Conservation (phyloP, 2,797 vertebrate genomes). For the Podarcis siculus region DNA sequence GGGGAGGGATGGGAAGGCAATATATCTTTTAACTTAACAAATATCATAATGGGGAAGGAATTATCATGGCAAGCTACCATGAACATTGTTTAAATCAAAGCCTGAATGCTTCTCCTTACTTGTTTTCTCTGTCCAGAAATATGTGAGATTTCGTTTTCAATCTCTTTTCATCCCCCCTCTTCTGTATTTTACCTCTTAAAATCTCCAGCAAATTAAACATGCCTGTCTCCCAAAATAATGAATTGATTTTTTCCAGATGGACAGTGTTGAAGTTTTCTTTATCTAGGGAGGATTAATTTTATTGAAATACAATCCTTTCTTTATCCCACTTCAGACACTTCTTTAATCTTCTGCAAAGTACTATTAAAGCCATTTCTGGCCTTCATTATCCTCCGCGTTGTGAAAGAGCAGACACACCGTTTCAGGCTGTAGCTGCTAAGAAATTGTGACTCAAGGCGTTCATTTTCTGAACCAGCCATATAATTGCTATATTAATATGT, state of each 20-base stretch:
- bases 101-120: neutral
- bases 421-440: neutral
- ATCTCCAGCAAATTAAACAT: neutral
- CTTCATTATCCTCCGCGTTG: neutral
- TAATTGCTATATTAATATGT: neutral
- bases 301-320: slow-evolving; percentile 34
- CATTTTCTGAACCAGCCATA: neutral
- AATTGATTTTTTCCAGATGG: slow-evolving; percentile 14
- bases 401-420: neutral
- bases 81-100: neutral
- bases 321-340: slow-evolving; percentile 23
- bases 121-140: neutral
- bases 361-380: neutral
- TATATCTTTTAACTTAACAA: neutral
- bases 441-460: neutral
- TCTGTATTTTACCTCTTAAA: neutral
- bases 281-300: slow-evolving; percentile 25
- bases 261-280: slow-evolving; percentile 11
- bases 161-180: neutral
- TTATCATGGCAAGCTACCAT: neutral
- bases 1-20: neutral
- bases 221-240: slow-evolving; percentile 1
- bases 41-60: neutral
- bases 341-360: slow-evolving; percentile 10
- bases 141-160: neutral